Percentiles rank a stretch among this genome's conserved stretches.
Evolutionary conservation across 2,888 invertebrate genomes (phyloP).

Genomic region (Mimumesa dahlbomi): DNA sequence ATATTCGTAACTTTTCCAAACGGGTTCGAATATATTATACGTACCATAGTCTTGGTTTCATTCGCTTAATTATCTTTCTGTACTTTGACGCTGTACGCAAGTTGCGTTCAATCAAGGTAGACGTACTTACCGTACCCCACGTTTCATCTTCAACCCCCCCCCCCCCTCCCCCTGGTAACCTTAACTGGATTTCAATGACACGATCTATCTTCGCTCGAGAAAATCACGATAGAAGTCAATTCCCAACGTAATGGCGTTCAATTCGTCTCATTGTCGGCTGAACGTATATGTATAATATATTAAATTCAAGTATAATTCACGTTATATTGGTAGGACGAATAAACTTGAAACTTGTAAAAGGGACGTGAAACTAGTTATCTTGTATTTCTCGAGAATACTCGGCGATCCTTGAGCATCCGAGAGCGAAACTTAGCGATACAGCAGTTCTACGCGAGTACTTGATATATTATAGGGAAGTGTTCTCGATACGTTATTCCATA

Average conservation of each 20-base stretch:
- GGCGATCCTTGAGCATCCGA: no score
- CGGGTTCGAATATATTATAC: not conserved
- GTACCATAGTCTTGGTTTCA: not conserved
- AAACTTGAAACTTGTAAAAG: conserved; percentile 5
- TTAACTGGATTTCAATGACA: no score
- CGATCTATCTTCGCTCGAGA: no score
- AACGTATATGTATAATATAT: no score
- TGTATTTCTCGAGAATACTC: no score
- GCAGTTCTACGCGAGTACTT: no score
- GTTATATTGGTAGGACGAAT: conserved; percentile 1
- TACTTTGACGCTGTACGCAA: conserved; percentile 8
- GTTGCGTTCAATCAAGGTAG: conserved; percentile 1
- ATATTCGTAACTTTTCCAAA: conserved; percentile 4
- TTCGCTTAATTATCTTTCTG: conserved; percentile 32
- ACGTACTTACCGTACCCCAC: not conserved
- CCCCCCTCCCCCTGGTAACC: not conserved
- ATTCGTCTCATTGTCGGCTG: not conserved
- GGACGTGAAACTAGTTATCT: not conserved
- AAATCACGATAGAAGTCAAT: not conserved
- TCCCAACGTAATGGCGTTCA: not conserved
- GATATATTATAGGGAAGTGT: no score
- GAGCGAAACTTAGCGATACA: no score
- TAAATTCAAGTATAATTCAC: no score
- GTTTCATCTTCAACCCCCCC: not conserved
- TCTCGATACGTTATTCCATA: conserved; percentile 25